These are phyloP conservation scores for Falco berigora DNA, from an alignment of 2,797 vertebrate species.

Conservation along the genomic window DNA sequence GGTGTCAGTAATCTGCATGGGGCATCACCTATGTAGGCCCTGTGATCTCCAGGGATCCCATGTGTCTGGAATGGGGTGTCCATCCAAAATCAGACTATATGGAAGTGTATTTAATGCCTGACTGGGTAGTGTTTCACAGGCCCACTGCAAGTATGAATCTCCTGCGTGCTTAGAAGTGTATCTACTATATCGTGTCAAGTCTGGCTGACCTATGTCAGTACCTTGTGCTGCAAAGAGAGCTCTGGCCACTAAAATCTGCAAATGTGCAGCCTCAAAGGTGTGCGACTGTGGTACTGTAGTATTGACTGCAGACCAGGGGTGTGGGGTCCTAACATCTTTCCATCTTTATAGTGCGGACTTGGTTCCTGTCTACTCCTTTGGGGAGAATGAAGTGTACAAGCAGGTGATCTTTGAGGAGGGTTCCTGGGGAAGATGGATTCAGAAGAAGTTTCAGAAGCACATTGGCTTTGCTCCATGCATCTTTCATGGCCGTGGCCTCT, in stretches of 20 bases:
- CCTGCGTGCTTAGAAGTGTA: not conserved
- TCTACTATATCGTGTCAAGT: accelerated
- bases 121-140: not conserved
- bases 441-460: slow-evolving; percentile 91
- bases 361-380: slow-evolving; percentile 94
- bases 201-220: not conserved
- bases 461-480: slow-evolving; percentile 93
- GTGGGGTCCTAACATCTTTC: not conserved
- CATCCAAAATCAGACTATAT: not conserved
- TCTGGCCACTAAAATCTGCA: not conserved
- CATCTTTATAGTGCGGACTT: slow-evolving; percentile 83
- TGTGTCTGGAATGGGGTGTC: not conserved
- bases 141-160: not conserved
- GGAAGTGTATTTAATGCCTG: not conserved
- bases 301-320: not conserved
- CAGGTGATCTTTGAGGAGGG: slow-evolving; percentile 92
- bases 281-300: not conserved
- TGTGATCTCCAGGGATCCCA: not conserved
- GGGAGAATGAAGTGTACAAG: slow-evolving; percentile 92
- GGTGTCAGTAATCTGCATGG: not conserved
- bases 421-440: slow-evolving; percentile 81
- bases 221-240: not conserved
- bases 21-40: not conserved
- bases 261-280: not conserved
- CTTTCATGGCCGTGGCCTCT: slow-evolving; percentile 91